Conservation (phyloP, 1,140 invertebrate species). For the Zaprionus lachaisei region DNA sequence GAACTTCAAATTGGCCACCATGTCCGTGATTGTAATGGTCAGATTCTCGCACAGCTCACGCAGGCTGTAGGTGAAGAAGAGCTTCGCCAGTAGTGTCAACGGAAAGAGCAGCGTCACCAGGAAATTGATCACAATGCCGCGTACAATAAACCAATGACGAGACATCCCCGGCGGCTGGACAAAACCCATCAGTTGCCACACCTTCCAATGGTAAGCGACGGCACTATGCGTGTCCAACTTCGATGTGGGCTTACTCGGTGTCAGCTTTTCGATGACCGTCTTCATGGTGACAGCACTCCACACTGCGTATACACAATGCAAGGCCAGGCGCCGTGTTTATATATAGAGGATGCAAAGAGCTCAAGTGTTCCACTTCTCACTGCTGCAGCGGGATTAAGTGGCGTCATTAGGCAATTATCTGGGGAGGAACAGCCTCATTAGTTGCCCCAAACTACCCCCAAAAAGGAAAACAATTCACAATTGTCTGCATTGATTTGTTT, state of each 20-base stretch:
- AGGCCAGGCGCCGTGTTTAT: neutral
- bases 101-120: constrained; percentile 71
- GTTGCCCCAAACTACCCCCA: neutral
- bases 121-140: constrained; percentile 50
- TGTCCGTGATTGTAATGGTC: constrained; percentile 74
- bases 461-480: neutral
- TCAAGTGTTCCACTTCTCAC: neutral
- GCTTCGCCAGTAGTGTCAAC: constrained; percentile 55
- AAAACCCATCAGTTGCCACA: constrained; percentile 67
- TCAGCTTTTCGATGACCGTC: neutral
- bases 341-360: neutral
- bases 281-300: neutral
- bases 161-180: constrained; percentile 29
- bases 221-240: constrained; percentile 58
- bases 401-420: neutral
- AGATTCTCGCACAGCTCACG: constrained; percentile 72
- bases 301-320: neutral
- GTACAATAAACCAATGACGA: constrained; percentile 7
- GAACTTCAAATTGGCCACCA: constrained; percentile 72
- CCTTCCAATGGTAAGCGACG: constrained; percentile 62
- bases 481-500: neutral
- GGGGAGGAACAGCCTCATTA: neutral
- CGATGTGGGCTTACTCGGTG: neutral
- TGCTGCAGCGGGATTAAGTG: neutral
- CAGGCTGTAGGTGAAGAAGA: constrained; percentile 58